Conservation (phyloP, 2,888 invertebrate genomes). For the Plebejus melissa region DNA sequence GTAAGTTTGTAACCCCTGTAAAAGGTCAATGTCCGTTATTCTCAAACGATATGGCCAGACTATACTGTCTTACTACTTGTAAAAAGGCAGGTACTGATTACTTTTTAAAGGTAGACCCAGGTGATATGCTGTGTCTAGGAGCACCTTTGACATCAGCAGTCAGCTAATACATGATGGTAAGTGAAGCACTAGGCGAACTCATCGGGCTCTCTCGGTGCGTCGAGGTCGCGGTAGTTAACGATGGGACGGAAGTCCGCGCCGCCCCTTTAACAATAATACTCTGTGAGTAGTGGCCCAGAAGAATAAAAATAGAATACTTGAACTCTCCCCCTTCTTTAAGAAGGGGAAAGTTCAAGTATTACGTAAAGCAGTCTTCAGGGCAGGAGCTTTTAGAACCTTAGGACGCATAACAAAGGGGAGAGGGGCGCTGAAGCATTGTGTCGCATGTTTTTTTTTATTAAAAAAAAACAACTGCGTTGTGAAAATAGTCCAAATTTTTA, state of each 20-base stretch:
- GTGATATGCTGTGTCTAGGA: not conserved
- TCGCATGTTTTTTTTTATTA: too few species aligned
- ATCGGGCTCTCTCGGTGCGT: conserved; percentile 94
- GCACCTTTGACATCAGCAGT: not conserved
- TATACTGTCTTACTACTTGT: conserved; percentile 1
- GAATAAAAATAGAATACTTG: too few species aligned
- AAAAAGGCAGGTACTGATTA: not conserved
- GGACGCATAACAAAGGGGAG: too few species aligned
- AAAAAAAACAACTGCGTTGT: too few species aligned
- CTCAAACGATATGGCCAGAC: too few species aligned
- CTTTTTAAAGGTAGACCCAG: not conserved
- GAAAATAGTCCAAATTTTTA: too few species aligned
- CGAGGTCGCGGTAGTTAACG: conserved; percentile 95
- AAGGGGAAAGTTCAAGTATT: too few species aligned
- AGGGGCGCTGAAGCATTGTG: not conserved
- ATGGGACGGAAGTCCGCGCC: conserved; percentile 91
- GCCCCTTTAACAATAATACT: conserved; percentile 82
- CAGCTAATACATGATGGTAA: conserved; percentile 11
- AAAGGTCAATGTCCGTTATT: too few species aligned
- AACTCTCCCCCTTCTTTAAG: too few species aligned
- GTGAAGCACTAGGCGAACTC: conserved; percentile 77
- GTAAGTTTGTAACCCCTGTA: too few species aligned
- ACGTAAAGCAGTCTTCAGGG: not conserved
- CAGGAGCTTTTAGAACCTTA: not conserved
- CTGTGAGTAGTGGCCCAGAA: conserved; percentile 1